Conservation (phyloP, 2,888 invertebrate species). For the Hyposoter didymator region DNA sequence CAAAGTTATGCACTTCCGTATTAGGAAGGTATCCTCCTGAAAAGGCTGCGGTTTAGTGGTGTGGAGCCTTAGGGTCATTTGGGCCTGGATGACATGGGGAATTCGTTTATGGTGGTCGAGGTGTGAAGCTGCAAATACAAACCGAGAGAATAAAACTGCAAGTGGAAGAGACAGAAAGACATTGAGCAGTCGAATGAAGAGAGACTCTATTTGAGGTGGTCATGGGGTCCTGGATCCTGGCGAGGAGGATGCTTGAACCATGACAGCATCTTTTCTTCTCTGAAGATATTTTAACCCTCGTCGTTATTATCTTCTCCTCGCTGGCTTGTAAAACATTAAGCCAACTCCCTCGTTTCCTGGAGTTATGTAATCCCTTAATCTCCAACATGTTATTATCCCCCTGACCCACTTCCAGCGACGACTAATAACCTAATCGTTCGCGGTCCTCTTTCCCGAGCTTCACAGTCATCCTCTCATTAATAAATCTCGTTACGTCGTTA, state of each 20-base stretch:
- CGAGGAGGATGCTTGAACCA: slow-evolving; percentile 23
- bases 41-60: slow-evolving; percentile 35
- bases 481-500: slow-evolving; percentile 9
- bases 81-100: slow-evolving; percentile 18
- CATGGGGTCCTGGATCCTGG: not conserved
- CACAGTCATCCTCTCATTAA: slow-evolving; percentile 29
- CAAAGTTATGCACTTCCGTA: slow-evolving; percentile 68
- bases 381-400: slow-evolving; percentile 44
- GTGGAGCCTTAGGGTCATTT: slow-evolving; percentile 31
- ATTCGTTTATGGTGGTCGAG: slow-evolving; percentile 60
- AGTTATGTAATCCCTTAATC: slow-evolving; percentile 56
- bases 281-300: not conserved
- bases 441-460: slow-evolving; percentile 1
- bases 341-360: slow-evolving; percentile 26
- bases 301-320: slow-evolving; percentile 47
- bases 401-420: slow-evolving; percentile 56
- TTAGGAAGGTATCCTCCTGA: slow-evolving; percentile 51
- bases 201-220: slow-evolving; percentile 31
- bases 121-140: slow-evolving; percentile 66
- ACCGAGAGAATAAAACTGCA: slow-evolving; percentile 63
- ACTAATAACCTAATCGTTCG: slow-evolving; percentile 32
- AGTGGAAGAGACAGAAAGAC: slow-evolving; percentile 54
- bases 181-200: slow-evolving; percentile 64
- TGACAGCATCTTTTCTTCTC: slow-evolving; percentile 10
- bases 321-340: slow-evolving; percentile 61